Evolutionary conservation across 2,113 vertebrate species (phyloP).

Genomic region (Cromileptes altivelis): DNA sequence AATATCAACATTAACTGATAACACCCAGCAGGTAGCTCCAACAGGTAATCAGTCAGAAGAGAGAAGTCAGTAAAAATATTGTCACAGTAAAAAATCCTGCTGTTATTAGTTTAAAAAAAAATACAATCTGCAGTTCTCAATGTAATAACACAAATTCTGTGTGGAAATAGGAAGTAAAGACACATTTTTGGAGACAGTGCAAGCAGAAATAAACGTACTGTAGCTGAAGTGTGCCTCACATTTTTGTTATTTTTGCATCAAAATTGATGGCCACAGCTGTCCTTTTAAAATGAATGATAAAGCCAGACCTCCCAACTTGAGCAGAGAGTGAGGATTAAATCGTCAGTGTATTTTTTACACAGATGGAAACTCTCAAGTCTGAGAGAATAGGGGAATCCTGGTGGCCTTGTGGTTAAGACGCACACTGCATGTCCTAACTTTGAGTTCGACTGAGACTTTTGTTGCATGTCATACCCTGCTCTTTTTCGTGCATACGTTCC

Average conservation of each 20-base stretch:
- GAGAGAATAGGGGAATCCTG: background rate
- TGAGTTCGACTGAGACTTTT: background rate
- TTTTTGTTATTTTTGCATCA: background rate
- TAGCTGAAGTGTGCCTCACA: background rate
- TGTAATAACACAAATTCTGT: background rate
- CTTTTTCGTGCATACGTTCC: too few species aligned
- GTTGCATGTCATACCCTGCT: background rate
- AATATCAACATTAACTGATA: background rate
- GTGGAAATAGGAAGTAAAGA: background rate
- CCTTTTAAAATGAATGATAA: background rate
- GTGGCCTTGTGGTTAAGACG: too few species aligned
- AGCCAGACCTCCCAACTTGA: background rate
- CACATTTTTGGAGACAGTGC: background rate
- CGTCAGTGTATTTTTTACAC: background rate
- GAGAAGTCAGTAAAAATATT: background rate
- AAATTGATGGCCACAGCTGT: background rate
- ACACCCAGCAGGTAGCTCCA: constrained; percentile 22
- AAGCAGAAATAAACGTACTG: background rate
- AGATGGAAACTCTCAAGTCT: background rate
- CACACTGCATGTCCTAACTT: too few species aligned
- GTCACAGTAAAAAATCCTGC: constrained; percentile 7
- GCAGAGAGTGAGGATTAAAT: background rate
- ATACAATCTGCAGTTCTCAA: background rate
- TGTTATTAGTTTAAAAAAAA: background rate
- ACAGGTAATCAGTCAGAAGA: rapidly evolving